These are phyloP conservation scores for Drosophila borborema DNA, from an alignment of 2,888 invertebrate genomes.

Conservation along the genomic window DNA sequence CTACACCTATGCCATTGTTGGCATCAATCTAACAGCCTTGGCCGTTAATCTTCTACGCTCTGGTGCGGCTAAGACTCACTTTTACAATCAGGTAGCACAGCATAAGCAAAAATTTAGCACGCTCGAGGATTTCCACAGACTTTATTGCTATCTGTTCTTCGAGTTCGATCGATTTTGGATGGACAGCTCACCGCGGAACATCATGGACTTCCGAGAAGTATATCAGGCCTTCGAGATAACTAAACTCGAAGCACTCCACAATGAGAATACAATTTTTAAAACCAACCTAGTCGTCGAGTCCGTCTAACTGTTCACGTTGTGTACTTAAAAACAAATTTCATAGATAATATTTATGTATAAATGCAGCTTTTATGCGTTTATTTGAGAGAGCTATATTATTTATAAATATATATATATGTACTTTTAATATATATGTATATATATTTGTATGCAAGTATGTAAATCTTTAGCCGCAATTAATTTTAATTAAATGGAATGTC, in stretches of 20 bases:
- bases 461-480: conserved; percentile 41
- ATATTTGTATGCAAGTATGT: conserved; percentile 58
- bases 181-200: conserved; percentile 94
- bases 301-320: conserved; percentile 85
- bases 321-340: conserved; percentile 4
- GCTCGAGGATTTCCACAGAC: conserved; percentile 93
- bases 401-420: conserved; percentile 58
- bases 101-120: conserved; percentile 88
- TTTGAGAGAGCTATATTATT: conserved; percentile 67
- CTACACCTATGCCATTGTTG: conserved; percentile 95
- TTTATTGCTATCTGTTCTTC: conserved; percentile 96
- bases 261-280: conserved; percentile 90
- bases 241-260: conserved; percentile 89
- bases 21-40: conserved; percentile 97
- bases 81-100: conserved; percentile 90
- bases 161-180: conserved; percentile 98
- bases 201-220: conserved; percentile 97
- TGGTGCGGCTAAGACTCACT: conserved; percentile 94
- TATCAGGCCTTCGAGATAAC: conserved; percentile 93
- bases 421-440: conserved; percentile 65
- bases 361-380: conserved; percentile 76
- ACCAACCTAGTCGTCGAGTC: conserved; percentile 92
- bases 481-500: conserved; percentile 55
- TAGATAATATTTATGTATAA: conserved; percentile 55
- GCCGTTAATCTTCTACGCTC: conserved; percentile 92